Percentiles rank a stretch among this genome's conserved stretches.
phyloP scores from a whole-genome alignment of 2,888 invertebrate genomes.

The Sarcophaga variegata region DNA sequence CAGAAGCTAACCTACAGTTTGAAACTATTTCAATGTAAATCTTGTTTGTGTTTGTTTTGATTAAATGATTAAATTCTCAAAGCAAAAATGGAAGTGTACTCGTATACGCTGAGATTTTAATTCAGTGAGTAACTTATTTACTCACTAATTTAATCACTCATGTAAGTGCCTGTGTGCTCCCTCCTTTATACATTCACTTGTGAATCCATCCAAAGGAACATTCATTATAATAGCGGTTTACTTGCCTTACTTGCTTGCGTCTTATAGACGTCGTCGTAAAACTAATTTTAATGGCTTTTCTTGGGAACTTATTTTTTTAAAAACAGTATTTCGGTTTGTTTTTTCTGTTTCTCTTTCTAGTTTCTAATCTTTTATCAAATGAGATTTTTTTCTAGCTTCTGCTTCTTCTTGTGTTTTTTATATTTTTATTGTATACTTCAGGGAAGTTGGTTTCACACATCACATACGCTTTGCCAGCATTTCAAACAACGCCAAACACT shows the following conservation, averaged over 20 bases:
- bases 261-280: neutral
- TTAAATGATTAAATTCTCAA: too few relatives aligned
- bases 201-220: neutral
- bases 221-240: neutral
- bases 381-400: neutral
- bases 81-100: too few relatives aligned
- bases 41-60: too few relatives aligned
- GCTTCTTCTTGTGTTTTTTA: too few relatives aligned
- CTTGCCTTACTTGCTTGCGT: neutral
- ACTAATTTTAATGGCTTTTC: constrained; percentile 28
- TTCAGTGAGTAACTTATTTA: neutral
- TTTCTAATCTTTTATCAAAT: neutral
- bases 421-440: too few relatives aligned
- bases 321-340: neutral
- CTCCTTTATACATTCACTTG: neutral
- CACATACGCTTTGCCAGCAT: neutral
- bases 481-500: neutral
- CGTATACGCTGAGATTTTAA: neutral
- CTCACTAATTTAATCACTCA: neutral
- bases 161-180: neutral
- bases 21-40: neutral
- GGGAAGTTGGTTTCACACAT: too few relatives aligned
- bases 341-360: neutral
- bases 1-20: too few relatives aligned
- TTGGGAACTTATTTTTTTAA: neutral